Evolutionary conservation across 2,797 vertebrate genomes (phyloP).

Genomic region (Rhincodon typus): DNA sequence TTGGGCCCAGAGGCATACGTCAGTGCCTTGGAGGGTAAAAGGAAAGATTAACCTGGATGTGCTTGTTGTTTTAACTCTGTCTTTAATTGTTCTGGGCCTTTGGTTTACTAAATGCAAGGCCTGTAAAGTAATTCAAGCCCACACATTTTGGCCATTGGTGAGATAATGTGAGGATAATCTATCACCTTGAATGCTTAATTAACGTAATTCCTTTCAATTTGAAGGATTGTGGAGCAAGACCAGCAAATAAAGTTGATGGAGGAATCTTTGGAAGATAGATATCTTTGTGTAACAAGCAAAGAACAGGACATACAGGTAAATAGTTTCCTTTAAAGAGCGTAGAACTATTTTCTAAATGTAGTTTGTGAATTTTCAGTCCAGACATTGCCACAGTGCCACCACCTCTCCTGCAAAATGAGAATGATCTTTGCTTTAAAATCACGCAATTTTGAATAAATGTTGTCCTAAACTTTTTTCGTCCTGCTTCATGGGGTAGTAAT

Average conservation of each 20-base stretch:
- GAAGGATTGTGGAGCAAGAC: slow-evolving; percentile 88
- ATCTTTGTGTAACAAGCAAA: slow-evolving; percentile 73
- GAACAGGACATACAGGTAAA: slow-evolving; percentile 90
- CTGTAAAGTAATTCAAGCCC: neutral
- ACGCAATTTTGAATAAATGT: neutral
- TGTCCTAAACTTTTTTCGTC: neutral
- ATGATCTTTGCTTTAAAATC: neutral
- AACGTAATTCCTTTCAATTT: slow-evolving; percentile 40
- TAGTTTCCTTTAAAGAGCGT: neutral
- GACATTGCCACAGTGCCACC: no score
- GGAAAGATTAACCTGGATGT: neutral
- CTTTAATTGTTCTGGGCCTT: neutral
- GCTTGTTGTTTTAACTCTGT: neutral
- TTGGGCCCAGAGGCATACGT: neutral
- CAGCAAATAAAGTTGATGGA: slow-evolving; percentile 86
- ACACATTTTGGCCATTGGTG: neutral
- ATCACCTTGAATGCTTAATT: neutral
- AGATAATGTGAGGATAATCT: neutral
- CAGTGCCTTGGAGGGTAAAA: neutral
- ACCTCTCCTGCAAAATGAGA: no score
- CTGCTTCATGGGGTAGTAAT: neutral
- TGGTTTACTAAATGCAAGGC: neutral
- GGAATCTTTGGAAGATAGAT: slow-evolving; percentile 82
- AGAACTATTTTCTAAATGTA: neutral
- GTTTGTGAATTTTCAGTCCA: neutral